phyloP scores from a whole-genome alignment of 2,888 invertebrate species.

The Cosmorhoe ocellata region DNA sequence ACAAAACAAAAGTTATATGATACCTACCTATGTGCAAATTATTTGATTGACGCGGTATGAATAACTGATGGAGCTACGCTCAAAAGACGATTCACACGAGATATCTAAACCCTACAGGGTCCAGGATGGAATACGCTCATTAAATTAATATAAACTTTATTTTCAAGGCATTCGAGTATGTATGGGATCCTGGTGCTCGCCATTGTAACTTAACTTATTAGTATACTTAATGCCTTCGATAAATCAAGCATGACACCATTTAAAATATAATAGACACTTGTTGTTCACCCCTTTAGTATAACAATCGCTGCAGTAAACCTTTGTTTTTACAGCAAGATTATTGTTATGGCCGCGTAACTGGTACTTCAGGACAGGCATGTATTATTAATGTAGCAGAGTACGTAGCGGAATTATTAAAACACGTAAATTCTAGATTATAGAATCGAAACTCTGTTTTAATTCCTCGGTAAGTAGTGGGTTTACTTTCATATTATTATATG shows the following conservation, averaged over 20 bases:
- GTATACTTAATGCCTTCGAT: no score
- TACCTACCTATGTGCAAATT: no score
- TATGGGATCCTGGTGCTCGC: no score
- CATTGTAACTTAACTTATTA: no score
- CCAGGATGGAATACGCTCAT: no score
- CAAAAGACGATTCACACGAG: no score
- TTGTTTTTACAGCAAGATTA: conserved; percentile 30
- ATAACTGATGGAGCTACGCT: not conserved
- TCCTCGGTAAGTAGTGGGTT: no score
- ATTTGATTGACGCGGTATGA: not conserved
- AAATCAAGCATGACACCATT: not conserved
- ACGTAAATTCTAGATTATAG: not conserved
- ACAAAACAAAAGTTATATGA: no score
- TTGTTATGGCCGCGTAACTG: conserved; percentile 30
- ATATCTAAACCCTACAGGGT: no score
- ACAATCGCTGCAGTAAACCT: conserved; percentile 27
- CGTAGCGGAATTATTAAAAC: not conserved
- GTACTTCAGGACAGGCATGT: conserved; percentile 34
- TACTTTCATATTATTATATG: no score
- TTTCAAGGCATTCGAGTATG: no score
- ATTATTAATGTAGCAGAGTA: conserved; percentile 40
- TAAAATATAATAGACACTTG: not conserved
- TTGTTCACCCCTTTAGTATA: conserved; percentile 17
- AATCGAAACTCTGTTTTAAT: conserved; percentile 2
- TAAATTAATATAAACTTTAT: no score